A percentile compares a stretch with the other conserved stretches of the same genome.
These are phyloP conservation scores for Ischnura elegans DNA, from an alignment of 2,888 invertebrate species.

Conservation along the genomic window DNA sequence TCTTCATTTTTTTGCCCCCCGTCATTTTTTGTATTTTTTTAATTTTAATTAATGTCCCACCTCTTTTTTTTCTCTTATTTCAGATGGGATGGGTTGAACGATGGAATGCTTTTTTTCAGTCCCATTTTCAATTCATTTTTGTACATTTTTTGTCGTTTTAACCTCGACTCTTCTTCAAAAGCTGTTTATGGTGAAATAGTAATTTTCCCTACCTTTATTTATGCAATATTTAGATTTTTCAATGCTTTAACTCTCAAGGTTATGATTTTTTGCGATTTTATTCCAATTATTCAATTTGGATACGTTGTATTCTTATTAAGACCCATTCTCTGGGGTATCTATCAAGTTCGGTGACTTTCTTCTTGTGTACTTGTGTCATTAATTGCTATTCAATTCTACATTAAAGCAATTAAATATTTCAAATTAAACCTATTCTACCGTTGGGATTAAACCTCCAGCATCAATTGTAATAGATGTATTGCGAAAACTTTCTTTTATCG, in stretches of 20 bases:
- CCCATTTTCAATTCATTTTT: conserved; percentile 18
- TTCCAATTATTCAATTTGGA: not conserved
- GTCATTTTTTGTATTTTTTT: conserved; percentile 41
- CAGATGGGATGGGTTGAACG: not conserved
- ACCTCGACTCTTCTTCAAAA: conserved; percentile 19
- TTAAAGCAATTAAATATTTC: not conserved
- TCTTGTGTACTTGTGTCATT: too few species aligned
- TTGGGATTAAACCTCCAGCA: too few species aligned
- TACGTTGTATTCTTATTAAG: not conserved
- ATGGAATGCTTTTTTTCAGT: not conserved
- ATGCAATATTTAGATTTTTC: not conserved
- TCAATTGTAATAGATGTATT: too few species aligned
- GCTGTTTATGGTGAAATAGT: not conserved
- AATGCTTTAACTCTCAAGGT: not conserved
- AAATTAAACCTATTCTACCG: too few species aligned
- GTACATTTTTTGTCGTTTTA: conserved; percentile 7
- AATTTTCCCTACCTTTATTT: not conserved
- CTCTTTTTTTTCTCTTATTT: conserved; percentile 32
- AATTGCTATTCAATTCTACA: not conserved
- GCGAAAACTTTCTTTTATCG: too few species aligned
- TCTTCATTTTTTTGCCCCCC: conserved; percentile 10
- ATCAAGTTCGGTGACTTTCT: too few species aligned
- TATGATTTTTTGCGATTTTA: not conserved
- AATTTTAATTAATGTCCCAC: conserved; percentile 57
- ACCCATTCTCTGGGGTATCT: not conserved